Evolutionary conservation across 2,113 vertebrate species (phyloP), one percentile per base, ranked within the genome.

Genomic region (Chunga burmeisteri): DNA sequence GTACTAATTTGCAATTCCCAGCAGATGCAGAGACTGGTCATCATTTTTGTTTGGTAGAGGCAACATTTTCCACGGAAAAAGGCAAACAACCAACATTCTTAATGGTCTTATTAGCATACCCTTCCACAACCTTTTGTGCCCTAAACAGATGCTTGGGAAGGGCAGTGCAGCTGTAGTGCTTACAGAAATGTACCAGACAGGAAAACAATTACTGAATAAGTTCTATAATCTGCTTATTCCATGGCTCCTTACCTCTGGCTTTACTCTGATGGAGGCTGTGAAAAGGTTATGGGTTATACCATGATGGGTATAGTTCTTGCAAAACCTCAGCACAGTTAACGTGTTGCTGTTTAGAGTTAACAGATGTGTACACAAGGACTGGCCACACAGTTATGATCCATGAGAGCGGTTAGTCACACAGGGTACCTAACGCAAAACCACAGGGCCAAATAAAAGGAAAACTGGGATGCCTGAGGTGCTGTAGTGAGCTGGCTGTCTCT

Each of bases 11-110:
- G 70, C 86, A 94, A 83, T 87, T 93, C 88, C 83, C 94, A 79
- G 80, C 80, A 96, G 95, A 94, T 91, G 86, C 86, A 94, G 58
- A 95, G 89, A 65, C 52, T 89, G 85, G 83, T 89, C 86, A 94
- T 94, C 55, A 72, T 88, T 96, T 94, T 88, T 83, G 20, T 70
- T 86, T 47, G 67, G 74, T 90, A 62, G 55, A 96, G 66, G 86
- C 95, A 96, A 93, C 40, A 87, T 94, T 95, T 97, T 96, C 92
- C 77, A 81, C 6, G 4, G 77, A 81, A 89, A 81, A 91, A 92
- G 61, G 29, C 83, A 95, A 96, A 92, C 88, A 92, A 95, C 71
- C 82, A 90, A 71, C 80, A 65, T 78, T 82, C 88, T 66, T 78
- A 73, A 81, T 86, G 55, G 83, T 79, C 46, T 49, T 83, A 70